Percentiles rank a stretch among this genome's conserved stretches.
These are phyloP conservation scores for Acromyrmex heyeri DNA, from an alignment of 1,140 invertebrate species.

Conservation along the genomic window DNA sequence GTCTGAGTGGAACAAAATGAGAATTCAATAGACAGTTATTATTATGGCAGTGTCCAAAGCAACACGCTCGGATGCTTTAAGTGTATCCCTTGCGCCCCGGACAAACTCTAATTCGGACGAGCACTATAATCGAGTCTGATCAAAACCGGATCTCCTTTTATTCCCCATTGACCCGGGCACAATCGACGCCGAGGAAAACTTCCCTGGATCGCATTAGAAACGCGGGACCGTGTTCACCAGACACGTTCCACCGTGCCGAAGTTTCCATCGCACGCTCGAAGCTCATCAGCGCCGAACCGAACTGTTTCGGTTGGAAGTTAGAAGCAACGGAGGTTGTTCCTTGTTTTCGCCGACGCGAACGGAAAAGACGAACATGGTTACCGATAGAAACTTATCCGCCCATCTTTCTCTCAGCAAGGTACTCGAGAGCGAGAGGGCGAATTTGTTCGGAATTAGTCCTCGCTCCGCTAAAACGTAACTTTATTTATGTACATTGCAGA, in stretches of 20 bases:
- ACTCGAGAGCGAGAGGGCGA: neutral
- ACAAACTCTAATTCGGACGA: constrained; percentile 6
- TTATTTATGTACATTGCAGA: neutral
- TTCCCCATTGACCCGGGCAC: neutral
- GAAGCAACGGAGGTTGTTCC: constrained; percentile 8
- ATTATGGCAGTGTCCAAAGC: neutral
- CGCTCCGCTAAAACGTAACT: neutral
- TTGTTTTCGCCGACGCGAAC: constrained; percentile 41
- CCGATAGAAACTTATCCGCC: constrained; percentile 4
- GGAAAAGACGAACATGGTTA: constrained; percentile 33
- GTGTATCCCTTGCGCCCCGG: neutral
- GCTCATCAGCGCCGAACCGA: constrained; percentile 38
- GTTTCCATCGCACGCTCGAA: constrained; percentile 30
- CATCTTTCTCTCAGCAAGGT: neutral
- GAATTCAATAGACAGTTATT: neutral
- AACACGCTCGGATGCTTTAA: neutral
- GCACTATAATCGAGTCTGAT: constrained; percentile 20
- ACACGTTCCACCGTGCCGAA: constrained; percentile 26
- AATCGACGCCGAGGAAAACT: constrained; percentile 26
- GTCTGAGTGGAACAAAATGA: neutral
- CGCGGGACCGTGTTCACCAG: neutral
- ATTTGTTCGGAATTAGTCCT: constrained; percentile 30
- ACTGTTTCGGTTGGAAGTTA: constrained; percentile 52
- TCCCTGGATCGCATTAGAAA: neutral
- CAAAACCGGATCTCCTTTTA: constrained; percentile 27